phyloP scores from a whole-genome alignment of 2,113 vertebrate genomes.

The Pelecanoides urinatrix region DNA sequence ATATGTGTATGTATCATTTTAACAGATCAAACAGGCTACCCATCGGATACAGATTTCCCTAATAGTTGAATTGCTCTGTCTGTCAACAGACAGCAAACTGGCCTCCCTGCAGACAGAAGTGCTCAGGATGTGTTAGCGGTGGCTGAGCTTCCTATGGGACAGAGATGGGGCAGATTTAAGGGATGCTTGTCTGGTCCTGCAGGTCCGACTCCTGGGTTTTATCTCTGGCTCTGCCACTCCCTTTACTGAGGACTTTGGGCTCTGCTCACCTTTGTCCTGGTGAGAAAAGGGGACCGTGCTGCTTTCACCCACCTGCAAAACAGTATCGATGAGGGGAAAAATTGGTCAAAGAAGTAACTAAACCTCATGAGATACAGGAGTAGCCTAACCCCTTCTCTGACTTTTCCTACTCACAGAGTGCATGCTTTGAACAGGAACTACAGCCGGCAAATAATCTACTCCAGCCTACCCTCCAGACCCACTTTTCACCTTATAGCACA shows the following conservation, averaged over 20 bases:
- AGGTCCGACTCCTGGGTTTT: neutral
- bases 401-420: neutral
- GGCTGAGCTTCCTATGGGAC: neutral
- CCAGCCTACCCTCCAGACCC: neutral
- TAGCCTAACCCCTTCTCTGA: neutral
- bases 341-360: neutral
- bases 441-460: neutral
- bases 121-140: accelerated
- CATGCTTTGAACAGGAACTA: neutral
- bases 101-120: neutral
- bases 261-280: neutral
- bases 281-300: neutral
- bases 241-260: neutral
- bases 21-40: neutral
- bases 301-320: neutral
- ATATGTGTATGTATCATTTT: neutral
- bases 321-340: neutral
- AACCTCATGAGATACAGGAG: neutral
- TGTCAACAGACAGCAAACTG: neutral
- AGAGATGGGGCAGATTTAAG: neutral
- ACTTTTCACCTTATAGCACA: neutral
- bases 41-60: neutral
- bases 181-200: neutral
- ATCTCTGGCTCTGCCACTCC: neutral
- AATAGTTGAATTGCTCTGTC: neutral